phyloP scores from a whole-genome alignment of 1,140 invertebrate genomes.

The Aculops lycopersici region DNA sequence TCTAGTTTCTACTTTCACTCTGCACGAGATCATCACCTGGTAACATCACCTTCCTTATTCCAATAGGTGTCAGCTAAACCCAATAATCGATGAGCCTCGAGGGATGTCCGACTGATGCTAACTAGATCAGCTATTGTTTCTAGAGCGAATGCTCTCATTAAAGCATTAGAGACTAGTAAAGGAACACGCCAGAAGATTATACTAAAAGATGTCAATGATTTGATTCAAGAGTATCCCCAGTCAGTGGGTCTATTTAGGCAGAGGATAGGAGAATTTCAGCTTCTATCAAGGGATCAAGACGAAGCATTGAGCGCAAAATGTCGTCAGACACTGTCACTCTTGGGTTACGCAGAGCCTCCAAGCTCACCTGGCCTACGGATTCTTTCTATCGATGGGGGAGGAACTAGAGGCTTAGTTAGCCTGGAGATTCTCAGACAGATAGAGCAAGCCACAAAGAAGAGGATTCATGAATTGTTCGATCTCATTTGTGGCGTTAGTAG shows the following conservation, averaged over 20 bases:
- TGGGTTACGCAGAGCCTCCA: slow-evolving; percentile 36
- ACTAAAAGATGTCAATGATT: not conserved
- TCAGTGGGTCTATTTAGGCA: not conserved
- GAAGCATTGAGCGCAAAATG: slow-evolving; percentile 11
- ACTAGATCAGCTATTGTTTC: not conserved
- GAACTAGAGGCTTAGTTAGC: slow-evolving; percentile 37
- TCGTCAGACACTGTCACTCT: slow-evolving; percentile 29
- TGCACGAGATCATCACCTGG: no score
- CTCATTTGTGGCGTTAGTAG: slow-evolving; percentile 69
- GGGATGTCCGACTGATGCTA: no score
- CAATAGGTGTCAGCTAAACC: no score
- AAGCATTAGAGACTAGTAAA: not conserved
- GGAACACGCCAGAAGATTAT: not conserved
- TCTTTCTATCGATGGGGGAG: slow-evolving; percentile 59
- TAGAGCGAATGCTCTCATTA: not conserved
- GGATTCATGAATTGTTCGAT: slow-evolving; percentile 33
- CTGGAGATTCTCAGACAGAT: slow-evolving; percentile 42
- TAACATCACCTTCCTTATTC: no score
- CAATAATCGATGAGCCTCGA: no score
- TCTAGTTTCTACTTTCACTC: no score
- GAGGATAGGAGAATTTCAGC: not conserved
- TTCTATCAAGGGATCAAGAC: slow-evolving; percentile 7
- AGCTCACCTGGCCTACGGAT: slow-evolving; percentile 39
- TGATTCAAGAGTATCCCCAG: not conserved
- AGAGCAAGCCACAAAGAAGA: slow-evolving; percentile 31